Conservation (phyloP, 2,797 vertebrate species). For the Alfaro cultratus region DNA sequence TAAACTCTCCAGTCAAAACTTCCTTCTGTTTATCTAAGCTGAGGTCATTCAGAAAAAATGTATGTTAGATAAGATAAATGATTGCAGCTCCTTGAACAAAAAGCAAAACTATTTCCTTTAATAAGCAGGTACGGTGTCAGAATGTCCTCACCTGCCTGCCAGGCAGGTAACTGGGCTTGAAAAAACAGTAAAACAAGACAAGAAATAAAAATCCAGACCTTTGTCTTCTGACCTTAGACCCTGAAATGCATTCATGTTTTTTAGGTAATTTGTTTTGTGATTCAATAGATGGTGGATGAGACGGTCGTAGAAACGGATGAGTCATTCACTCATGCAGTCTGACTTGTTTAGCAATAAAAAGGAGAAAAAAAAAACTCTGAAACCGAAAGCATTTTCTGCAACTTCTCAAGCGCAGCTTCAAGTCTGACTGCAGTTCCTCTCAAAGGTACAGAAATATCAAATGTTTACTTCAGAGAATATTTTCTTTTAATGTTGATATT, state of each 20-base stretch:
- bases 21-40: background rate
- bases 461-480: background rate
- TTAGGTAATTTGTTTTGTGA: accelerated
- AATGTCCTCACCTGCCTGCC: no score
- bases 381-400: background rate
- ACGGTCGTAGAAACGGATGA: background rate
- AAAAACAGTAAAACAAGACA: background rate
- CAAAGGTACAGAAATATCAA: background rate
- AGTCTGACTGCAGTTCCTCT: no score
- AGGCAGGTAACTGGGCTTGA: background rate
- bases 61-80: background rate
- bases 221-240: background rate
- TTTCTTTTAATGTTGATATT: background rate
- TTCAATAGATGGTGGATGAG: background rate
- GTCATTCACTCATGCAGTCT: background rate
- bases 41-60: background rate
- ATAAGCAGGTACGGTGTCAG: background rate
- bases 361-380: no score
- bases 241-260: background rate
- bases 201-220: background rate
- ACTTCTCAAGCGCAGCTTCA: background rate
- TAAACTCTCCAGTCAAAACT: background rate
- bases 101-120: background rate
- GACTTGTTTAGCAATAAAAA: no score
- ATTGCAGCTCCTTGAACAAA: background rate